These are phyloP conservation scores for Dendrophyllia cribrosa DNA, from an alignment of 64 coral and sea anemone genomes.

Conservation along the genomic window DNA sequence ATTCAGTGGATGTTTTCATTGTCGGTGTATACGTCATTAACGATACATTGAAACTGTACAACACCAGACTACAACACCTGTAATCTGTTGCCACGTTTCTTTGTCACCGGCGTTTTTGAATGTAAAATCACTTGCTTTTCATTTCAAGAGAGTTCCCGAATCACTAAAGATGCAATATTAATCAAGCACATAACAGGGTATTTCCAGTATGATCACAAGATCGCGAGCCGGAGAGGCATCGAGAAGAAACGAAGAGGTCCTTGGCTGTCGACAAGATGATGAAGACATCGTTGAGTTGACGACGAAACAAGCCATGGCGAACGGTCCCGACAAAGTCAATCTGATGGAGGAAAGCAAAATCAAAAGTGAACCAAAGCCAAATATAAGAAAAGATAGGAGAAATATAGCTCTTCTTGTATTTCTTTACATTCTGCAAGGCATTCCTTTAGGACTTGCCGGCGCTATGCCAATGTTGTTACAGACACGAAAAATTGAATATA, in stretches of 20 bases:
- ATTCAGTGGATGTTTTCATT: background rate
- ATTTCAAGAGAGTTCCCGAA: background rate
- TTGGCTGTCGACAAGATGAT: background rate
- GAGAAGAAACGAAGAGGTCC: background rate
- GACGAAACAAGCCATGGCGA: background rate
- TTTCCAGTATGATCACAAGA: slow-evolving; percentile 3
- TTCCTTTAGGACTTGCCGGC: slow-evolving; percentile 89
- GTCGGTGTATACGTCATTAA: background rate
- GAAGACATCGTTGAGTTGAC: background rate
- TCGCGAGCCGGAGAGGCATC: slow-evolving; percentile 15
- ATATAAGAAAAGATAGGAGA: slow-evolving; percentile 33
- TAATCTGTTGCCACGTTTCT: slow-evolving; percentile 19
- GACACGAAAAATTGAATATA: slow-evolving; percentile 83
- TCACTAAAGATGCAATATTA: background rate
- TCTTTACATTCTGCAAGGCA: slow-evolving; percentile 94
- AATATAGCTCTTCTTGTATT: slow-evolving; percentile 87
- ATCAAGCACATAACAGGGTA: background rate
- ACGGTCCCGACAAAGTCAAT: background rate
- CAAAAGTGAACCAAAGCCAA: background rate
- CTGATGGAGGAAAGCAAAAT: slow-evolving; percentile 5
- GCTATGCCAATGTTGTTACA: slow-evolving; percentile 93
- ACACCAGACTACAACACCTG: slow-evolving; percentile 3
- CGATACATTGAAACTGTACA: background rate
- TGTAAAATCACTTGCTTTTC: background rate
- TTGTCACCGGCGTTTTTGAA: background rate